A percentile compares a stretch with the other conserved stretches of the same genome.
These are phyloP conservation scores for Desoria tigrina DNA, from an alignment of 2,888 invertebrate genomes.

Conservation along the genomic window DNA sequence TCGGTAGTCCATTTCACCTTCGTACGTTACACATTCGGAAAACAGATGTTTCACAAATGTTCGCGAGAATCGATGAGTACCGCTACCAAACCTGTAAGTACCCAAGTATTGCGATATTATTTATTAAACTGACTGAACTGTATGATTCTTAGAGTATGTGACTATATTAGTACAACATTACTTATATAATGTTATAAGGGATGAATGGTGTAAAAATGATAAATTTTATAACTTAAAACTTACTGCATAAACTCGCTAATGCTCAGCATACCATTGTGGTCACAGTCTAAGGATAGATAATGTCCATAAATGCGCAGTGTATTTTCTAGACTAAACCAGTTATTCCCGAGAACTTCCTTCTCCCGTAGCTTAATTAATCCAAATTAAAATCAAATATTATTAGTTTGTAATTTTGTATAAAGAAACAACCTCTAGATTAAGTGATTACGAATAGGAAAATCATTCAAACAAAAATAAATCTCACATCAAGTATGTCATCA, in stretches of 20 bases:
- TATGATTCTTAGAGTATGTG: no score
- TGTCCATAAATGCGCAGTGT: conserved; percentile 89
- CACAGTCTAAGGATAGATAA: conserved; percentile 88
- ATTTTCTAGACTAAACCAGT: conserved; percentile 88
- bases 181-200: no score
- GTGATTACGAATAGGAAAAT: no score
- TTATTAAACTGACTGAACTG: background rate
- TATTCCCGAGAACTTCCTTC: conserved; percentile 78
- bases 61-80: conserved; percentile 63
- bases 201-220: no score
- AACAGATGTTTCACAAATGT: conserved; percentile 91
- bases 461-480: background rate
- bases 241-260: conserved; percentile 84
- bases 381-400: no score
- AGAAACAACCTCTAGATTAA: no score
- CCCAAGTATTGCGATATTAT: no score
- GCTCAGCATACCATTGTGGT: conserved; percentile 94
- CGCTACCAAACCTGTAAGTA: background rate
- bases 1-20: conserved; percentile 95
- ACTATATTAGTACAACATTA: no score
- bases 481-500: conserved; percentile 81
- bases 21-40: conserved; percentile 92
- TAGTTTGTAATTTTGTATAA: no score
- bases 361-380: conserved; percentile 70
- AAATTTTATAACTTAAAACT: no score